Conservation (phyloP, 2,888 invertebrate species). For the Lysandra coridon region DNA sequence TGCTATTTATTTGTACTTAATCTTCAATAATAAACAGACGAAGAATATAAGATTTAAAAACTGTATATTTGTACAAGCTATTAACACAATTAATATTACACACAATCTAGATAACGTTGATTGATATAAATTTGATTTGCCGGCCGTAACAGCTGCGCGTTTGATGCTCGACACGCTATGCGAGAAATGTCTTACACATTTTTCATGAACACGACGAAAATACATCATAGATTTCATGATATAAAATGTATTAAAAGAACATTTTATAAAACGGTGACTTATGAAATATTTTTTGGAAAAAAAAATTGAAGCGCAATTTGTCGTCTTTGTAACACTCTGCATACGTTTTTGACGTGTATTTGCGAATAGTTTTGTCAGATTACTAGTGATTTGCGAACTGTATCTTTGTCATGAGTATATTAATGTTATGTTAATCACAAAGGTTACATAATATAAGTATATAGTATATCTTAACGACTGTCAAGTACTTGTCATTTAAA, state of each 20-base stretch:
- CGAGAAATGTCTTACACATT: slow-evolving; percentile 66
- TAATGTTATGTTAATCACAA: not conserved
- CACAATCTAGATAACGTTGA: slow-evolving; percentile 52
- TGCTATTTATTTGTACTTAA: not conserved
- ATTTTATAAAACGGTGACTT: slow-evolving; percentile 22
- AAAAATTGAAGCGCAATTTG: not conserved
- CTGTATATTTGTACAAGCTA: not conserved
- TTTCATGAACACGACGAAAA: slow-evolving; percentile 71
- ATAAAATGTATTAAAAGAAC: slow-evolving; percentile 51
- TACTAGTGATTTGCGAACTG: not conserved
- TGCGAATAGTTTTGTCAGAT: not conserved
- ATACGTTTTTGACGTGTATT: not conserved
- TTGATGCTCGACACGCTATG: slow-evolving; percentile 73
- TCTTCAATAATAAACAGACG: not conserved
- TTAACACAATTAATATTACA: slow-evolving; percentile 8
- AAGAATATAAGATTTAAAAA: not conserved
- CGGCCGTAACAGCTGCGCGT: slow-evolving; percentile 71
- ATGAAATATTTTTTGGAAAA: not conserved
- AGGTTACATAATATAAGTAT: too few relatives aligned
- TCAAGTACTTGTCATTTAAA: not conserved
- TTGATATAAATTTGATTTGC: slow-evolving; percentile 78
- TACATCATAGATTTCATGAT: slow-evolving; percentile 71
- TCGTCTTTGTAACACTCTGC: not conserved
- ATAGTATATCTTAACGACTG: not conserved
- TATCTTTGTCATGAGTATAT: not conserved